Percentiles rank a stretch among this genome's conserved stretches.
Evolutionary conservation across 2,888 invertebrate genomes (phyloP).

Genomic region (Drymonia ruficornis): DNA sequence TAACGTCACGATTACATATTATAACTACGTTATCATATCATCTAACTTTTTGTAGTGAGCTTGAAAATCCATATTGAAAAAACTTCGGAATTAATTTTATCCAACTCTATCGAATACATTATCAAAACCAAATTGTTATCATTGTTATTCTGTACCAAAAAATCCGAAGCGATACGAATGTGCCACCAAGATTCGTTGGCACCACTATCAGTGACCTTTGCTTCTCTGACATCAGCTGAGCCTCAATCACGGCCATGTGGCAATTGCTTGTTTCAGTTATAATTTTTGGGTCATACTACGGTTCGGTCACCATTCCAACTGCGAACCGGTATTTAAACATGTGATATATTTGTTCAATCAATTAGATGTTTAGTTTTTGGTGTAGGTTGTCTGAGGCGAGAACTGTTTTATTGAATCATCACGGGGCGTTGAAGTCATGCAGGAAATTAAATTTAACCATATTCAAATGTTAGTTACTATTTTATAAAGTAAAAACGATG

Average conservation of each 20-base stretch:
- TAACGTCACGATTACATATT: slow-evolving; percentile 5
- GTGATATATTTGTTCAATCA: slow-evolving; percentile 2
- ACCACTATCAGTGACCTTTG: slow-evolving; percentile 42
- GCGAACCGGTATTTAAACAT: slow-evolving; percentile 11
- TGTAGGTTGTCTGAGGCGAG: background rate
- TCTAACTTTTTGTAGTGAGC: no score
- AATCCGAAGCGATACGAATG: background rate
- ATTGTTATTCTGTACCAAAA: no score
- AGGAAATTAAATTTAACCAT: slow-evolving; percentile 1
- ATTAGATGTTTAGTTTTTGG: slow-evolving; percentile 3
- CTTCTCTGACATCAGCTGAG: slow-evolving; percentile 30
- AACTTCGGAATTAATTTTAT: no score
- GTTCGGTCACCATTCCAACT: slow-evolving; percentile 14
- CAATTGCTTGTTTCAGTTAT: slow-evolving; percentile 31
- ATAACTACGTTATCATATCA: background rate
- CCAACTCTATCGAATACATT: no score
- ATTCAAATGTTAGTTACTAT: background rate
- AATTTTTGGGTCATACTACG: slow-evolving; percentile 30
- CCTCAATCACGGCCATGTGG: slow-evolving; percentile 36
- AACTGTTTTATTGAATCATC: background rate
- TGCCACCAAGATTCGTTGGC: slow-evolving; percentile 19
- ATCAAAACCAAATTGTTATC: no score
- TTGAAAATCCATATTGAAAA: no score
- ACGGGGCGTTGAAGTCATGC: slow-evolving; percentile 1
- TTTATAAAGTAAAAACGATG: no score